Base-by-base conservation (phyloP, 2,113 vertebrate genomes). In the Laticauda colubrina region DNA sequence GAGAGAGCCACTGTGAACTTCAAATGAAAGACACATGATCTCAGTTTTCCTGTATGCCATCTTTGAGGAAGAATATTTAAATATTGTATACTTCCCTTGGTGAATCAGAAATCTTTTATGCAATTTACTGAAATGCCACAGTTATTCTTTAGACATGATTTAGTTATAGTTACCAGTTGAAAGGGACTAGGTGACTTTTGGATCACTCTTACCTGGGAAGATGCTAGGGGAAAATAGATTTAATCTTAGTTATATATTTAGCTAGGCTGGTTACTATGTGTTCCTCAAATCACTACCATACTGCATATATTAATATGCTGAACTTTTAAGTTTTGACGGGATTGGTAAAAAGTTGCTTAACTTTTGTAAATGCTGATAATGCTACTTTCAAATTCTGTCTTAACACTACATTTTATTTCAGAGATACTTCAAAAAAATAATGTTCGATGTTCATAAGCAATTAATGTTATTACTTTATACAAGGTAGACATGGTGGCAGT, bases 121-220 rank as follows among this genome's bases (percentile, higher is more conserved):
- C 89, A 90, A 91, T 88, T 89, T 56, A 54, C 4, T 1, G 23
- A 91, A 92, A 75, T 88, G 9, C 92, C 90, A 93, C 89, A 91
- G 57, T 88, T 43, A 0, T 95, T 92, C 69, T 95, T 51, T 85
- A 94, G 86, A 93, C 61, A 86, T 92, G 89, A 92, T 9, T 0
- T 51, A 90, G 26, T 94, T 45, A 4, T 88, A 91, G 94, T 92
- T 97, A 91, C 92, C 0, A 85, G 0, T 91, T 81, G 95, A 90
- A 89, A 55, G 54, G 89, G 59, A 89, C 51, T 95, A 94, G 11
- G 45, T 54, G 93, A 75, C 92, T 89, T 69, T 88, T 93, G 94
- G 94, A 93, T 92, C 93, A 95, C 95, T 96, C 94, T 93, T 96
- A 91, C 86, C 85, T 95, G 93, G 94, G 94, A 95, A 93, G 43